Evolutionary conservation across 2,888 invertebrate genomes (phyloP), one percentile per base, ranked within the genome.

Genomic region (Synanthedon vespiformis): DNA sequence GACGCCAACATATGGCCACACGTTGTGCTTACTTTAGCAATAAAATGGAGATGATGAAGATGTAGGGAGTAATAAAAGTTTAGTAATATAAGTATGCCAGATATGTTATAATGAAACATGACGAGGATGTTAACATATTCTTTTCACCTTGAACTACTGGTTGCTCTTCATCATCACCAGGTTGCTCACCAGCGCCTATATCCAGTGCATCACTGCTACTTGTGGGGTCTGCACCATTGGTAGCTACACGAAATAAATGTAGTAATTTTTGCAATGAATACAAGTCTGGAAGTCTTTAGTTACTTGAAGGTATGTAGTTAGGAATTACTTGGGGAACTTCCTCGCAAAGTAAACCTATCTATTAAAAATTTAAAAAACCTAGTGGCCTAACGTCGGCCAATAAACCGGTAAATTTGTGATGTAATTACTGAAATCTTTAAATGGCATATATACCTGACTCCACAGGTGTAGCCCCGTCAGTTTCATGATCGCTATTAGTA

Each of bases 171-270:
- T 62, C 69, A 50, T 73, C 78, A 41, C 63, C 67, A 40, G 66
- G 54, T 27, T 73, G 70, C 44, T 61, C 67, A n/a, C 63, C 71
- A 54, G 72, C 72, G 53, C 78, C 81, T 53, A 68, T 61, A 57
- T 80, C 79, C 65, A 84, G 61, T 54, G 70, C 78, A 70, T 85
- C 84, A 61, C 82, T 83, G 69, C 85, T 86, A 65, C 85, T 86
- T 40, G 81, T 77, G 16, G 86, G 83, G 47, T 63, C 72, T 52
- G 68, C 83, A 54, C 81, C 85, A 72, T 82, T 80, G 57, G 74
- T 60, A 51, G 70, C 82, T 80, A 69, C 51, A 69, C 62, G 55
- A 52, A 63, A 52, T 34, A 69, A 51, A 69, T 63, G 55, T 52
- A 63, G 49, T 34, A 52, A 51, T 10, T 14, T 13, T 8, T 12